A percentile compares a stretch with the other conserved stretches of the same genome.
Conservation (phyloP, 2,797 vertebrate species). For the Sebastolobus altivelis region DNA sequence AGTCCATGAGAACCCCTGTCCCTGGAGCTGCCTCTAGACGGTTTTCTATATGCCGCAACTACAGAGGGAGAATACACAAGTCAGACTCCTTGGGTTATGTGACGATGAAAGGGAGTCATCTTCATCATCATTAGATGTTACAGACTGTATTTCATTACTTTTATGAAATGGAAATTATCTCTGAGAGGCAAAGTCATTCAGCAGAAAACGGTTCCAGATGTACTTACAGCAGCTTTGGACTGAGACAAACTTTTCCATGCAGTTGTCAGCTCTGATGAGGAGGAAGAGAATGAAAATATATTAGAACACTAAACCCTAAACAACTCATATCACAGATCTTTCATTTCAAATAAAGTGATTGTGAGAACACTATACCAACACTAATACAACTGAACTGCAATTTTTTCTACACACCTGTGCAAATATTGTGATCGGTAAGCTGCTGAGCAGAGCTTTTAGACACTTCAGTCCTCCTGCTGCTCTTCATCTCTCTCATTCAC, state of each 20-base stretch:
- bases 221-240: constrained; percentile 96
- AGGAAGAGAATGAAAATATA: constrained; percentile 11
- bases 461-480: constrained; percentile 84
- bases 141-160: neutral
- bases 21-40: constrained; percentile 90
- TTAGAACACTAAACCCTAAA: neutral
- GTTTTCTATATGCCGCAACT: constrained; percentile 96
- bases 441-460: constrained; percentile 82
- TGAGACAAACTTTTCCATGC: constrained; percentile 90
- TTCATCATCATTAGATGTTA: neutral
- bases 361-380: neutral
- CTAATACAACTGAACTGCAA: neutral
- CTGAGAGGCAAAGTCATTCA: constrained; percentile 2
- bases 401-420: constrained; percentile 83
- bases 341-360: neutral
- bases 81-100: neutral
- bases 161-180: neutral
- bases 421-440: constrained; percentile 80
- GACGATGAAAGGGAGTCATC: neutral
- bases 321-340: neutral
- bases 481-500: constrained; percentile 90
- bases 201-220: neutral
- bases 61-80: constrained; percentile 9
- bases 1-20: constrained; percentile 87
- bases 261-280: constrained; percentile 85